Base-by-base conservation (phyloP, 2,797 vertebrate genomes). In the Loris lydekkerianus region DNA sequence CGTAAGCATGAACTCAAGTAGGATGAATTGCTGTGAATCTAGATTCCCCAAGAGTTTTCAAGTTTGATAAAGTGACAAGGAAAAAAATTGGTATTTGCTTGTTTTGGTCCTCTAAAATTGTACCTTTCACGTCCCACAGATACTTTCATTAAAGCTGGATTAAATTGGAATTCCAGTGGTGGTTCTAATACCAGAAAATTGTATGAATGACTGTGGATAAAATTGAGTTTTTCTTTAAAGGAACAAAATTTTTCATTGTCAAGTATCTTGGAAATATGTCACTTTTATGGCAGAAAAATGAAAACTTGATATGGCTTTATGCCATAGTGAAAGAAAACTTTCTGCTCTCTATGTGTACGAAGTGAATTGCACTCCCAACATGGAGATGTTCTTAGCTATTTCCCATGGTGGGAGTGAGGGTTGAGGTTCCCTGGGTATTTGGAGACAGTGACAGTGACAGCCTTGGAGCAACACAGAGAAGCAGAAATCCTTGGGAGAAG, bases 151-250 rank as follows among this genome's bases (percentile, higher is more conserved):
- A 84, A 82, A 96, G 11, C 0, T 29, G 10, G 2, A 63, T 43
- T 83, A 77, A 77, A 31, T 80, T 63, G 65, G n/a, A 94, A 75
- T 70, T 63, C 49, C 75, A 82, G 18, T 6, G 34, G 18, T 81
- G 31, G 5, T 14, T 61, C 29, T 37, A 60, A 53, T 37, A 3
- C 37, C 49, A 84, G 86, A 88, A 76, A 75, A 65, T 13, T 46
- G 18, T 15, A 9, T 70, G 40, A 70, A 80, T 73, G 25, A 84
- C 27, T 69, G 2, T 83, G 56, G 1, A 53, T 7, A 60, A 3
- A 21, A 86, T 8, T 88, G 77, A 49, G 56, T 10, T 88, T 94
- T 81, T 76, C n/a, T 73, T 76, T 72, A 61, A 84, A 63, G 37
- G 10, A 78, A 77, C 65, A 43, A 65, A 65, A 37, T 40, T 3